Conservation (phyloP, 2,888 invertebrate species). For the Xestia c-nigrum region DNA sequence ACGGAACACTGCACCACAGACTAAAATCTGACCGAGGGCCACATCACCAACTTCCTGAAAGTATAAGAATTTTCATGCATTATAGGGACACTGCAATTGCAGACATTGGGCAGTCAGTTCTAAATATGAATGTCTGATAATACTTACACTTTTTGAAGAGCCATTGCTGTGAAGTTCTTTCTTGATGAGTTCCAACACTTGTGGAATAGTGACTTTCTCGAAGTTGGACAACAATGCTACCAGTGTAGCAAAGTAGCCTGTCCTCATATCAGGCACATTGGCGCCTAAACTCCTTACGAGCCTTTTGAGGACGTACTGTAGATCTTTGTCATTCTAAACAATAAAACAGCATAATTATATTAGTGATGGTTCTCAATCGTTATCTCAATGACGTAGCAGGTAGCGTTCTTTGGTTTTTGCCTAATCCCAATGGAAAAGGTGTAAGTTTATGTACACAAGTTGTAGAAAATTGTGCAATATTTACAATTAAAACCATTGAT, state of each 20-base stretch:
- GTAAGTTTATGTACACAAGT: neutral
- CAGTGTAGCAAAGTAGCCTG: constrained; percentile 93
- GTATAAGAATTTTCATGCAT: constrained; percentile 4
- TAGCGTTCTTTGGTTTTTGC: neutral
- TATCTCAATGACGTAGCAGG: neutral
- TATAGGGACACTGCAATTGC: neutral
- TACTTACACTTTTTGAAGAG: constrained; percentile 92
- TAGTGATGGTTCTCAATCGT: neutral
- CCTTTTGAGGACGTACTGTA: constrained; percentile 92
- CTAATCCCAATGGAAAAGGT: neutral
- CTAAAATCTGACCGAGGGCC: constrained; percentile 93
- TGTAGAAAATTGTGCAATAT: neutral
- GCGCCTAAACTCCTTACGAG: constrained; percentile 94
- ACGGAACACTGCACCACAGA: constrained; percentile 93
- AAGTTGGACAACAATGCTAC: constrained; percentile 91
- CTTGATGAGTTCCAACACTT: constrained; percentile 91
- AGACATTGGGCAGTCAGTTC: neutral
- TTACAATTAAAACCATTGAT: neutral
- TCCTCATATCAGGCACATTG: constrained; percentile 91
- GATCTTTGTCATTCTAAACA: constrained; percentile 90
- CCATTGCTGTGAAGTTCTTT: constrained; percentile 92
- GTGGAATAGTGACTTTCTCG: constrained; percentile 85
- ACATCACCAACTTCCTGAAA: constrained; percentile 94
- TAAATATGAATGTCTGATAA: neutral
- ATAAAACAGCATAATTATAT: constrained; percentile 10